Evolutionary conservation across 2,113 vertebrate genomes (phyloP).

Genomic region (Natator depressus): DNA sequence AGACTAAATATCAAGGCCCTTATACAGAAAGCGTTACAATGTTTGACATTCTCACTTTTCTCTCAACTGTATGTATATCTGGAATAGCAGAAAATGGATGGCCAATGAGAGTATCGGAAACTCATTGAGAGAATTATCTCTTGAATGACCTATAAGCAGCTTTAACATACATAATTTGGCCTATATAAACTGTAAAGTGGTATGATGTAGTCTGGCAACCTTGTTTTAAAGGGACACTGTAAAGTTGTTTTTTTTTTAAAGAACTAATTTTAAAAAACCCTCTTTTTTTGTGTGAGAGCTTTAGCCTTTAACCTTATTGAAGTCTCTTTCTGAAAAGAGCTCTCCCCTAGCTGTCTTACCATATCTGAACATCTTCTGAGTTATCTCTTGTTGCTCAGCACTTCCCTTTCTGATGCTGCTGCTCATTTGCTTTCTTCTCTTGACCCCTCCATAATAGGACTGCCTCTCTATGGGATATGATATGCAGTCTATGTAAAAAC

Average conservation of each 20-base stretch:
- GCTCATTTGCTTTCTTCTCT: neutral
- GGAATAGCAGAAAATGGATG: neutral
- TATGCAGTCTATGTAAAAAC: neutral
- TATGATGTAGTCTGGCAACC: neutral
- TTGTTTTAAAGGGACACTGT: neutral
- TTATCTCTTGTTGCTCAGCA: neutral
- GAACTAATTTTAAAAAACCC: neutral
- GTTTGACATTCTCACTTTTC: conserved; percentile 46
- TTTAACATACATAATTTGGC: neutral
- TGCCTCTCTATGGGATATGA: neutral
- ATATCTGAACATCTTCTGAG: neutral
- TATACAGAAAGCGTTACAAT: neutral
- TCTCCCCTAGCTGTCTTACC: neutral
- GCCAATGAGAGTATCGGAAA: neutral
- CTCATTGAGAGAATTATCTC: neutral
- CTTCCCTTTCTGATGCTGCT: neutral
- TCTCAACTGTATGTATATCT: neutral
- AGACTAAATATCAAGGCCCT: neutral
- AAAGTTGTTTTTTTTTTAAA: neutral
- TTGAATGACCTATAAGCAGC: neutral
- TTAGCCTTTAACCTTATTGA: neutral
- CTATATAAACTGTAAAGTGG: neutral
- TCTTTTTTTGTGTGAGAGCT: neutral
- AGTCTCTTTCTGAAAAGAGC: neutral
- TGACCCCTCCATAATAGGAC: neutral